These are phyloP conservation scores for Bradysia coprophila DNA, from an alignment of 1,140 invertebrate genomes.

Conservation along the genomic window DNA sequence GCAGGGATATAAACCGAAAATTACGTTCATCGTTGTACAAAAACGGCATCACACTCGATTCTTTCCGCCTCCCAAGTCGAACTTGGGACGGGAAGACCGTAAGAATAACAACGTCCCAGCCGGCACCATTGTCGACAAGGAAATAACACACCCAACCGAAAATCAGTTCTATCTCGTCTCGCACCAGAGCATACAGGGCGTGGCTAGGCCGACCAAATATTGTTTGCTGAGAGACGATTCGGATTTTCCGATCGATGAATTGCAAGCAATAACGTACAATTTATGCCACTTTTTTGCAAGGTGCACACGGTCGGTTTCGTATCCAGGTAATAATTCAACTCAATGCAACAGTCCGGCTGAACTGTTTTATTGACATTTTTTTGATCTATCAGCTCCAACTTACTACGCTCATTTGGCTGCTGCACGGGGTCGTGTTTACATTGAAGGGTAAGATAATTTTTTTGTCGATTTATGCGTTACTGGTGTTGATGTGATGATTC, in stretches of 20 bases:
- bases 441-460: neutral
- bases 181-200: slow-evolving; percentile 55
- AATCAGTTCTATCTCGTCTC: slow-evolving; percentile 76
- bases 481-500: neutral
- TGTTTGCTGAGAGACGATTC: slow-evolving; percentile 68
- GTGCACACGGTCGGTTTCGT: slow-evolving; percentile 73
- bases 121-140: slow-evolving; percentile 40
- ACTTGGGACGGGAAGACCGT: slow-evolving; percentile 23
- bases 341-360: neutral
- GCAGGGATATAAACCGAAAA: slow-evolving; percentile 35
- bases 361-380: neutral
- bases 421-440: slow-evolving; percentile 31
- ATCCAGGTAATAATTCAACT: slow-evolving; percentile 18
- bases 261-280: slow-evolving; percentile 70
- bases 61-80: slow-evolving; percentile 36
- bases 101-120: slow-evolving; percentile 51
- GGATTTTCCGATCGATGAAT: slow-evolving; percentile 47
- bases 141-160: slow-evolving; percentile 63
- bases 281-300: slow-evolving; percentile 74
- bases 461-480: neutral
- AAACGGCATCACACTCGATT: slow-evolving; percentile 82
- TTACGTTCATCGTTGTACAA: slow-evolving; percentile 68
- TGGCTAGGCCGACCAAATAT: slow-evolving; percentile 75
- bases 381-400: slow-evolving; percentile 55
- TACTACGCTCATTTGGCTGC: slow-evolving; percentile 91